These are phyloP conservation scores for Hexactinellida sp. DNA, from an alignment of 37 sponge, comb jelly and placozoan species.

Conservation along the genomic window DNA sequence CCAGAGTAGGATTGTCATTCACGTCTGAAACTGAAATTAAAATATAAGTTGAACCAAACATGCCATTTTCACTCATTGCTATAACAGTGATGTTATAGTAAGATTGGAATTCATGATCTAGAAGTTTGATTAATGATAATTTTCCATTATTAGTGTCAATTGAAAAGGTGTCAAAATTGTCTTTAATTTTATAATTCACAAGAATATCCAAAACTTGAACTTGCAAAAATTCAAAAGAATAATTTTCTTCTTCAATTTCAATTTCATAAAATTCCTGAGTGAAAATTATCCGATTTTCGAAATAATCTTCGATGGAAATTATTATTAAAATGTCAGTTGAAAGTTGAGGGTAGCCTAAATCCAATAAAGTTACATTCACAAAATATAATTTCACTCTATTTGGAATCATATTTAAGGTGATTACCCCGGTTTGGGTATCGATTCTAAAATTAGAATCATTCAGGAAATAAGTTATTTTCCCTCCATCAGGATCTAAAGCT, in stretches of 20 bases:
- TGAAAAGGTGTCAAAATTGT: not conserved
- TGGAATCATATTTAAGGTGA: not conserved
- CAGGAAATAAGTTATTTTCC: not conserved
- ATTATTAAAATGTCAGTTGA: not conserved
- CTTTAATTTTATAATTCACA: not conserved
- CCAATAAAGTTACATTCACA: not conserved
- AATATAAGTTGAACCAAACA: constrained; percentile 25
- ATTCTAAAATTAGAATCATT: constrained; percentile 9
- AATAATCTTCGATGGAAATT: not conserved
- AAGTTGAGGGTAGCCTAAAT: not conserved
- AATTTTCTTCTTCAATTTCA: not conserved
- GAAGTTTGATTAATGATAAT: not conserved
- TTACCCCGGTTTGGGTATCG: not conserved
- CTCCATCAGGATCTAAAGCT: not conserved
- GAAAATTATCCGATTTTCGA: not conserved
- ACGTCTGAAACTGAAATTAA: constrained; percentile 27
- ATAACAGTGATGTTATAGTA: not conserved
- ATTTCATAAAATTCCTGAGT: not conserved
- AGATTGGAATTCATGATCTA: constrained; percentile 4
- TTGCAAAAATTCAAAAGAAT: not conserved
- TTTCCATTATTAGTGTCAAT: not conserved
- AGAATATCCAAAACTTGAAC: not conserved
- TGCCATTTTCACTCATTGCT: not conserved
- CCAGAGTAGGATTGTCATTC: constrained; percentile 36
- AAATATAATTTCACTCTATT: not conserved